Evolutionary conservation across 1,140 invertebrate species (phyloP).

Genomic region (Saccostrea echinata): DNA sequence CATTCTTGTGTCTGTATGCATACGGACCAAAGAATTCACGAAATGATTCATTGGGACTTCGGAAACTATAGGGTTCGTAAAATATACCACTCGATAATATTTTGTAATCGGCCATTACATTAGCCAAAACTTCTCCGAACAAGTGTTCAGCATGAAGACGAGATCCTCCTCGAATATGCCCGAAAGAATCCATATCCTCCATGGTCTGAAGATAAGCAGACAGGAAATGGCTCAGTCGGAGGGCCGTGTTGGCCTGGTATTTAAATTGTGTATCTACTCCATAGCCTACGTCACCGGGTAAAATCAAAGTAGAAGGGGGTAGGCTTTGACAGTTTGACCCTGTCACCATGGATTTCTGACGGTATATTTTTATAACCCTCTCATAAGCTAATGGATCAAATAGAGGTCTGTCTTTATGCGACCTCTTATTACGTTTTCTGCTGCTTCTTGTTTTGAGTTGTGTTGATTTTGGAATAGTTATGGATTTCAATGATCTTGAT

Average conservation of each 20-base stretch:
- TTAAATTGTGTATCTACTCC: constrained; percentile 94
- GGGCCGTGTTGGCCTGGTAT: constrained; percentile 82
- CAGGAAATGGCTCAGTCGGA: constrained; percentile 68
- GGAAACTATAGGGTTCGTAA: constrained; percentile 96
- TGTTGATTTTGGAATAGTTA: neutral
- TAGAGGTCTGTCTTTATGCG: constrained; percentile 75
- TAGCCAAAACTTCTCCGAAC: constrained; percentile 86
- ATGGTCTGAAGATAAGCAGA: constrained; percentile 67
- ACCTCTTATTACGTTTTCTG: constrained; percentile 40
- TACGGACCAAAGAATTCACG: constrained; percentile 70
- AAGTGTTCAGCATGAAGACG: constrained; percentile 70
- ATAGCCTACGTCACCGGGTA: constrained; percentile 87
- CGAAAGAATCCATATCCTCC: constrained; percentile 64
- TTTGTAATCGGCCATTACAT: constrained; percentile 90
- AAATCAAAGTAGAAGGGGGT: constrained; percentile 49
- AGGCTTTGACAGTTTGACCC: constrained; percentile 61
- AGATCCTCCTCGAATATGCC: constrained; percentile 67
- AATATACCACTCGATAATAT: constrained; percentile 94
- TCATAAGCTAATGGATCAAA: constrained; percentile 76
- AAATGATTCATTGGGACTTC: constrained; percentile 82
- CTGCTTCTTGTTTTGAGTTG: neutral
- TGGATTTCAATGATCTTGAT: constrained; percentile 20
- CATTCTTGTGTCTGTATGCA: constrained; percentile 59
- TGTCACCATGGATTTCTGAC: constrained; percentile 63
- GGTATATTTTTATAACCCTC: constrained; percentile 64